Base-by-base conservation (phyloP, 2,888 invertebrate genomes). In the Deladenus siricidicola region DNA sequence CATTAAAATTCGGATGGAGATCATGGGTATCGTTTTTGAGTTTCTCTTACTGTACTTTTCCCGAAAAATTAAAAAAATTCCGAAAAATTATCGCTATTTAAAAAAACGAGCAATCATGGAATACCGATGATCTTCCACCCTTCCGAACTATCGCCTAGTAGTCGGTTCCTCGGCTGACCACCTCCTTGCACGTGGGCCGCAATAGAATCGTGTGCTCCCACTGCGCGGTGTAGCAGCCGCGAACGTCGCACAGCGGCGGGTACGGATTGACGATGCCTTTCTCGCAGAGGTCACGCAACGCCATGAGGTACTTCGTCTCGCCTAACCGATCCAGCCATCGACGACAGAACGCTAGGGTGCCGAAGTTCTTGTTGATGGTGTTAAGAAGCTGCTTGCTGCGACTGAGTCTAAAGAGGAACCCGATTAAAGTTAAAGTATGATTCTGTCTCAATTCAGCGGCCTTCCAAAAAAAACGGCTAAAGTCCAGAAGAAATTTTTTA, bases 201-300 rank as follows among this genome's bases (percentile, higher is more conserved):
- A 98, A 84, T 71, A 99, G 86, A 76, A 99, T 88, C 3, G 98
- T 99, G 82, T 99, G 98, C 80, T 99, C 98, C 80, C 89, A 99
- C 83, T 99, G 98, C 48, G 98, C 98, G 0, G 98, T 99, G 82
- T 94, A 99, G 80, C 89, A 91, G 60, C 98, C 96, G 81, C 89
- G 90, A 67, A 89, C 85, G 83, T 98, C 98, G 79, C 94, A 96
- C 56, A 98, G 85, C 8, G 98, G 98, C 23, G 98, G 98, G 82
- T 98, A 98, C 0, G 96, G 88, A 79, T 93, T 91, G n/a, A 99
- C 89, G 29, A 94, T 89, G 53, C 89, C 89, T 80, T 93, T 93
- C 80, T 98, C 96, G 82, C 93, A 93, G 58, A 98, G 84, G 84
- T 98, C 96, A 68, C 98, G 98, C 49, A 98, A 84, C 1, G 93